A percentile compares a stretch with the other conserved stretches of the same genome.
phyloP scores from a whole-genome alignment of 1,140 invertebrate species.

The Cepaea nemoralis region DNA sequence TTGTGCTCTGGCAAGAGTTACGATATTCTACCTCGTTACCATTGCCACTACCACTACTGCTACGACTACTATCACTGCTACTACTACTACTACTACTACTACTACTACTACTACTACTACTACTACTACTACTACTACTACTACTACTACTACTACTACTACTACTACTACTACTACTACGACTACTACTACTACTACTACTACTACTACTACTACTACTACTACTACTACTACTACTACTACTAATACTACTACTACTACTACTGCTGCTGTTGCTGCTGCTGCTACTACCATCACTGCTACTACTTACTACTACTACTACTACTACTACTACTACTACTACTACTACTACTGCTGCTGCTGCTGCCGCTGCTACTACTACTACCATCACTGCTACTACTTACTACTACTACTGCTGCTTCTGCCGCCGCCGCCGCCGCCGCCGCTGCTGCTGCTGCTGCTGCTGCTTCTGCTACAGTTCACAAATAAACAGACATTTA shows the following conservation, averaged over 20 bases:
- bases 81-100: slow-evolving; percentile 24
- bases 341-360: slow-evolving; percentile 15
- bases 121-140: slow-evolving; percentile 13
- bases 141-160: slow-evolving; percentile 7
- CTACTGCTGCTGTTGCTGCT: not conserved
- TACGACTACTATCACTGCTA: slow-evolving; percentile 1
- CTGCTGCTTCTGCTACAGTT: slow-evolving; percentile 12
- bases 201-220: slow-evolving; percentile 4
- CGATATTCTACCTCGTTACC: no score
- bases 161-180: slow-evolving; percentile 3
- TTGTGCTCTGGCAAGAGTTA: no score
- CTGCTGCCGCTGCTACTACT: slow-evolving; percentile 1
- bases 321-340: slow-evolving; percentile 32
- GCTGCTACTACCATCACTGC: not conserved
- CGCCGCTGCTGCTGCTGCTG: no score
- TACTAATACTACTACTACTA: slow-evolving; percentile 14
- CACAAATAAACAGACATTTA: no score
- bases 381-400: not conserved
- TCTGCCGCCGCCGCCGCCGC: not conserved
- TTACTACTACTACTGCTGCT: slow-evolving; percentile 3
- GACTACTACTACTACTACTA: not conserved
- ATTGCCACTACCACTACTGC: not conserved
- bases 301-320: slow-evolving; percentile 30
- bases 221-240: slow-evolving; percentile 12
- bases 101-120: slow-evolving; percentile 24